Evolutionary conservation across 2,888 invertebrate genomes (phyloP), one percentile per base, ranked within the genome.

Genomic region (Archips crataeganus): DNA sequence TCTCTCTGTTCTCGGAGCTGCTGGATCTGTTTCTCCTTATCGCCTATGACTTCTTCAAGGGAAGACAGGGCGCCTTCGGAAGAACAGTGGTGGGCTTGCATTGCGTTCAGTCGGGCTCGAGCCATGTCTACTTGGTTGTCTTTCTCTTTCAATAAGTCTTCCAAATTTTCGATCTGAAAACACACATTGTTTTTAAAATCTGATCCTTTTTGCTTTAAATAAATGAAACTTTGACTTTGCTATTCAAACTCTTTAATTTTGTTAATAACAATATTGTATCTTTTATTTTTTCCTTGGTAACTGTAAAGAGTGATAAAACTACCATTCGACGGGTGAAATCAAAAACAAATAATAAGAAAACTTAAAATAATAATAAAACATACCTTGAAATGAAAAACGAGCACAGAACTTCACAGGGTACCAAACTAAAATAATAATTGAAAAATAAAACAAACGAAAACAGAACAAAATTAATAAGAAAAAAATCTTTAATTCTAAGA

Each of bases 41-140:
- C 99, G 66, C 97, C 97, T 81, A 99, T 98, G 13, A 98, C 98
- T 94, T 99, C 99, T 94, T 99, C 99, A 59, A 99, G 95, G 78
- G 98, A 98, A 68, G 98, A 97, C 70, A 99, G 95, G 2, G 99
- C 98, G 68, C 98, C 98, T 95, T 99, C 99, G 10, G 98, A 98
- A 77, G 98, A 97, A 92, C 98, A 98, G 87, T 98, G 98, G 86
- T 99, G 98, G 15, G 98, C 98, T 95, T 98, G 98, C 97, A 99
- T 98, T 75, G 98, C 98, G 64, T 98, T 97, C 66, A 98, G 91
- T 80, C 98, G 95, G 47, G 98, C 98, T 79, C 98, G 95, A 1
- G 98, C 98, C 97, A 98, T 98, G 83, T 99, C 98, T 71, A 99
- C 98, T 95, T 99, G 99, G 91, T 98, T 98, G 88, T 99, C 99